Evolutionary conservation across 2,113 vertebrate genomes (phyloP).

Genomic region (Malurus alboscapulatus): DNA sequence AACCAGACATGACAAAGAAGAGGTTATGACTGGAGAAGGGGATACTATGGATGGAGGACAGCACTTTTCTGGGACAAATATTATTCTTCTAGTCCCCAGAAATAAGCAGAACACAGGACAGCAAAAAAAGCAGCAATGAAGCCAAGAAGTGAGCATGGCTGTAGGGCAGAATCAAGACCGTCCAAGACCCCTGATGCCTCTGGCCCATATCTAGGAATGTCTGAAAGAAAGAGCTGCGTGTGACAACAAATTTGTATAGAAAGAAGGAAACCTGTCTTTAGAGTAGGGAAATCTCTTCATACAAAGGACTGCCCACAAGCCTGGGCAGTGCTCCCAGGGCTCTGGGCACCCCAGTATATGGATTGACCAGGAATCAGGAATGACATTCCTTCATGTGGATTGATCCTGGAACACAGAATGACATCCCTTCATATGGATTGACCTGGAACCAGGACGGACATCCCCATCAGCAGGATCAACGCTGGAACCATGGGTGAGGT

Average conservation of each 20-base stretch:
- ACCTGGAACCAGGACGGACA: too few species aligned
- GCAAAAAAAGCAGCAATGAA: neutral
- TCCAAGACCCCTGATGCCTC: neutral
- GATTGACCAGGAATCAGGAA: neutral
- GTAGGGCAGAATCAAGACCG: neutral
- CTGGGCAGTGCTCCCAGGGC: neutral
- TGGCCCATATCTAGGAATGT: neutral
- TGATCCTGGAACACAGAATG: rapidly evolving
- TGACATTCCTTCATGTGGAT: neutral
- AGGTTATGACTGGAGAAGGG: neutral
- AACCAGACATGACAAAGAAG: neutral
- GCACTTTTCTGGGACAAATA: too few species aligned
- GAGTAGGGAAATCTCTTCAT: neutral
- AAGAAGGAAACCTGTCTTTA: neutral
- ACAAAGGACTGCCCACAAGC: neutral
- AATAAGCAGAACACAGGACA: neutral
- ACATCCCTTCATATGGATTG: neutral
- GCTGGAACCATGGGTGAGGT: neutral
- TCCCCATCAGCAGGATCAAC: neutral
- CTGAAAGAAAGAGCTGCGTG: neutral
- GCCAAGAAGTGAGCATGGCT: neutral
- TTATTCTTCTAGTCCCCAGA: neutral
- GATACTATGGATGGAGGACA: neutral
- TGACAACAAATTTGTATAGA: neutral
- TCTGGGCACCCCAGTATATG: neutral